These are phyloP conservation scores for Troilus luridus DNA, from an alignment of 2,888 invertebrate species.

Conservation along the genomic window DNA sequence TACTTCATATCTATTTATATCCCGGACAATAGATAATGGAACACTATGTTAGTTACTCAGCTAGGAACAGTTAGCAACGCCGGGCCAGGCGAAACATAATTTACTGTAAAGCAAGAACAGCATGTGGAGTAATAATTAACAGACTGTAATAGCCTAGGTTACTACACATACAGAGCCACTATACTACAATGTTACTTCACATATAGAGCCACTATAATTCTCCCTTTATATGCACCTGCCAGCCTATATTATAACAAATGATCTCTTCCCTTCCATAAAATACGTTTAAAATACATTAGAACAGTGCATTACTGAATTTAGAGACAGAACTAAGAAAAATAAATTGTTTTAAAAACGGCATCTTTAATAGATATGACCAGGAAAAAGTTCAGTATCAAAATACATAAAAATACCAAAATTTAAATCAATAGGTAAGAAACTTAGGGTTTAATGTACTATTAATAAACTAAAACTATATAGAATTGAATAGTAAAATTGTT, in stretches of 20 bases:
- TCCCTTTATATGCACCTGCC: conserved; percentile 24
- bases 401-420: too few relatives aligned
- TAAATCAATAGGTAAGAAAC: too few relatives aligned
- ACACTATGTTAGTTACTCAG: background rate
- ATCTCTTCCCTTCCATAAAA: background rate
- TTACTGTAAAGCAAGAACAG: conserved; percentile 28
- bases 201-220: conserved; percentile 16
- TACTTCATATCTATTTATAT: too few relatives aligned
- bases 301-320: background rate
- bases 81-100: background rate
- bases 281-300: background rate
- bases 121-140: conserved; percentile 45
- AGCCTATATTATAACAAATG: background rate
- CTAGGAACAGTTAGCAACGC: background rate
- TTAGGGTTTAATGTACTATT: too few relatives aligned
- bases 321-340: too few relatives aligned
- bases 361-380: background rate
- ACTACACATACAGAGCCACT: background rate
- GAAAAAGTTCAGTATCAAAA: background rate
- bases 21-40: background rate
- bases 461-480: too few relatives aligned
- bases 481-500: too few relatives aligned
- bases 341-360: too few relatives aligned
- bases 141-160: conserved; percentile 14
- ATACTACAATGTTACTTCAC: background rate